Evolutionary conservation across 2,113 vertebrate genomes (phyloP).

Genomic region (Cepphus grylle): DNA sequence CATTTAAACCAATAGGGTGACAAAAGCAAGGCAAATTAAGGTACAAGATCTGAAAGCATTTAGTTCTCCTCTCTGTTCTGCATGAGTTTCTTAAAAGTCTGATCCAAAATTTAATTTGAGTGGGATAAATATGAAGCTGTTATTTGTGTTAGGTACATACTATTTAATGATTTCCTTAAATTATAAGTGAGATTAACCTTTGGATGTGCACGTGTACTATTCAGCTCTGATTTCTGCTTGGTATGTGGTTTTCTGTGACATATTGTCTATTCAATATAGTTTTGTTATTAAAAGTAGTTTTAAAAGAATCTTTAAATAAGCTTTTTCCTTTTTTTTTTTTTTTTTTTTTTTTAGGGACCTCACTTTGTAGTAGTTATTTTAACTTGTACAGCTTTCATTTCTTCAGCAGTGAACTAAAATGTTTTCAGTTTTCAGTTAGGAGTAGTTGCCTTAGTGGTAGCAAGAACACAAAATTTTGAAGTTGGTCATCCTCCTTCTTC

Average conservation of each 20-base stretch:
- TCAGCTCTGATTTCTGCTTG: not conserved
- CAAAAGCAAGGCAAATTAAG: not conserved
- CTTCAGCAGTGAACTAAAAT: not conserved
- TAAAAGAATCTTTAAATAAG: not conserved
- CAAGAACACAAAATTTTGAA: not conserved
- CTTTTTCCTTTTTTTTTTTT: not conserved
- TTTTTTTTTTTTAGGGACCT: not conserved
- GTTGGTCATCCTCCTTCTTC: not conserved
- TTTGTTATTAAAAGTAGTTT: not conserved
- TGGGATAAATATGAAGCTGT: not conserved
- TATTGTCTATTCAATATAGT: not conserved
- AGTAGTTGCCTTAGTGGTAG: not conserved
- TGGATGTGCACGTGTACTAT: accelerated
- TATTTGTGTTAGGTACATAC: not conserved
- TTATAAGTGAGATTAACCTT: not conserved
- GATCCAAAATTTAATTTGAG: not conserved
- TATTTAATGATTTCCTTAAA: not conserved
- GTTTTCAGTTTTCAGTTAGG: not conserved
- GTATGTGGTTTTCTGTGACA: not conserved
- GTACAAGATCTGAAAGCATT: not conserved
- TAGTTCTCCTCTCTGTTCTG: not conserved
- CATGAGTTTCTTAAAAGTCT: not conserved
- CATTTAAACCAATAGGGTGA: not conserved
- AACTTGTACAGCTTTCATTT: not conserved
- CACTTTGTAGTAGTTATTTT: not conserved